phyloP scores from a whole-genome alignment of 1,140 invertebrate species.

The Zaprionus tsacasi region DNA sequence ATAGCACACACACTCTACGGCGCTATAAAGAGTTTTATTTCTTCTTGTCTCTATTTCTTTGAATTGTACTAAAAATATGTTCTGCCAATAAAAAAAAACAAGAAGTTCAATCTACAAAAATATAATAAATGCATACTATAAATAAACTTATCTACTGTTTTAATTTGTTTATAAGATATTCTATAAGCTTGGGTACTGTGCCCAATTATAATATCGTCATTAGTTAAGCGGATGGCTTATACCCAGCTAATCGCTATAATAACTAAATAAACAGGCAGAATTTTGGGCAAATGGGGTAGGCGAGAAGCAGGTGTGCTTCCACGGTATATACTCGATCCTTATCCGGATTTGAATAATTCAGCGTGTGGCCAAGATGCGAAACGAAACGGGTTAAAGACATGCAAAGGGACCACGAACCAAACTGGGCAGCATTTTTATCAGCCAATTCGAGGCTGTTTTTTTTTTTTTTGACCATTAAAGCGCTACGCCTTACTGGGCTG shows the following conservation, averaged over 20 bases:
- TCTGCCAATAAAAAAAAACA: not conserved
- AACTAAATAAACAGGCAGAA: not conserved
- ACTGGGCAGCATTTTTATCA: slow-evolving; percentile 47
- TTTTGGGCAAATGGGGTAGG: not conserved
- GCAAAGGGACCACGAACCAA: slow-evolving; percentile 22
- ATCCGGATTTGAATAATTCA: not conserved
- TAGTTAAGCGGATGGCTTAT: not conserved
- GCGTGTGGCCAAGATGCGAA: slow-evolving; percentile 25
- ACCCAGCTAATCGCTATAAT: not conserved
- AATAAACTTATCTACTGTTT: not conserved
- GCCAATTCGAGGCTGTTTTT: slow-evolving; percentile 18
- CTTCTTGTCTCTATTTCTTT: not conserved
- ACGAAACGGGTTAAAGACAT: slow-evolving; percentile 37
- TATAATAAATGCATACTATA: not conserved
- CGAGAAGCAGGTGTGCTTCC: not conserved
- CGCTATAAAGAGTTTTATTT: slow-evolving; percentile 8
- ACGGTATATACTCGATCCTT: not conserved
- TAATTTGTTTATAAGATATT: not conserved
- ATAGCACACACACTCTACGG: not conserved
- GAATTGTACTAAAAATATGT: not conserved
- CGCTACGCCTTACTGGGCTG: slow-evolving; percentile 67
- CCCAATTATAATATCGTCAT: not conserved
- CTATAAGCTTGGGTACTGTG: too few relatives aligned
- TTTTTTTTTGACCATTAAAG: slow-evolving; percentile 40
- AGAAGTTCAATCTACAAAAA: not conserved